These are phyloP conservation scores for Kryptopterus vitreolus DNA, from an alignment of 2,797 vertebrate genomes.

Conservation along the genomic window DNA sequence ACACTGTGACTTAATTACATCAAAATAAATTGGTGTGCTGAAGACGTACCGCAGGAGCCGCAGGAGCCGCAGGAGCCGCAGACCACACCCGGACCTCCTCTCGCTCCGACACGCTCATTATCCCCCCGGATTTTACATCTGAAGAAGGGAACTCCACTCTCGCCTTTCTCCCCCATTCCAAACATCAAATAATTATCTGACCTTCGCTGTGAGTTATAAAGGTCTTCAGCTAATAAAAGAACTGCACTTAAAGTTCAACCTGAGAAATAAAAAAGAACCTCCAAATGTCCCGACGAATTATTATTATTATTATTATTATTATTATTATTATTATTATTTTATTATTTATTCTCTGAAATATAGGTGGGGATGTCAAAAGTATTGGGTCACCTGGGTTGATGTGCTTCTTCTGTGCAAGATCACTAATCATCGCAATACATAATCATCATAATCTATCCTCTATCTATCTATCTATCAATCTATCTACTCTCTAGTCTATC, in stretches of 20 bases:
- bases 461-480: too few relatives aligned
- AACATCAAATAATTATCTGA: slow-evolving; percentile 50
- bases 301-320: not conserved
- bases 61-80: not conserved
- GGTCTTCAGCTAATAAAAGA: slow-evolving; percentile 51
- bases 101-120: slow-evolving; percentile 57
- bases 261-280: not conserved
- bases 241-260: slow-evolving; percentile 38
- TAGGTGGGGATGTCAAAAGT: too few relatives aligned
- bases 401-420: too few relatives aligned
- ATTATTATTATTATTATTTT: not conserved
- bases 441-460: too few relatives aligned
- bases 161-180: slow-evolving; percentile 51
- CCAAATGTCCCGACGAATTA: not conserved
- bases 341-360: too few relatives aligned
- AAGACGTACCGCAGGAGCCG: not conserved
- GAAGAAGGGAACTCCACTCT: slow-evolving; percentile 29
- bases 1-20: not conserved
- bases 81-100: not conserved
- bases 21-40: slow-evolving; percentile 5
- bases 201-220: slow-evolving; percentile 50
- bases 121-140: slow-evolving; percentile 60
- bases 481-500: too few relatives aligned
- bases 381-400: too few relatives aligned
- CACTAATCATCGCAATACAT: too few relatives aligned